A percentile compares a stretch with the other conserved stretches of the same genome.
Conservation (phyloP, 2,888 invertebrate genomes). For the Erebia aethiops region DNA sequence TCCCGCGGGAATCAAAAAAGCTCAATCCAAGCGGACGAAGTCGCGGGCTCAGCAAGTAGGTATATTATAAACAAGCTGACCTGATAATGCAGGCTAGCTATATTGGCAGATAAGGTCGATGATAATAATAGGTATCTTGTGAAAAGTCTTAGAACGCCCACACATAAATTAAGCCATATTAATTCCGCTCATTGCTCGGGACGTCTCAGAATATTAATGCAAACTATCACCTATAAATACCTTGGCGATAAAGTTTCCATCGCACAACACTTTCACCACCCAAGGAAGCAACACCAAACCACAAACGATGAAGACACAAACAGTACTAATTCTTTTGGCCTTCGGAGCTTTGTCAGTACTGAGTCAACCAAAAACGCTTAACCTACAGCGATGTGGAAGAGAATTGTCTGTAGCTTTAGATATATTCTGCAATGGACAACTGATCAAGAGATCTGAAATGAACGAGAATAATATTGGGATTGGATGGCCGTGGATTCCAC, state of each 20-base stretch:
- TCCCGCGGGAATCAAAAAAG: too few relatives aligned
- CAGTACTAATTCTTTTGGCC: not conserved
- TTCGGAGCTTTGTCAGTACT: not conserved
- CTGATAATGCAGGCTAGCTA: too few relatives aligned
- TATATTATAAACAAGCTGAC: too few relatives aligned
- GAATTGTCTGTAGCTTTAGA: constrained; percentile 6
- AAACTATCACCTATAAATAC: constrained; percentile 15
- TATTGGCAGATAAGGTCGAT: too few relatives aligned
- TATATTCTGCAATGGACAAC: constrained; percentile 1
- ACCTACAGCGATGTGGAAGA: not conserved
- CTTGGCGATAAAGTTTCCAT: not conserved
- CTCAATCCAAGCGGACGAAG: too few relatives aligned
- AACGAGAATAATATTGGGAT: not conserved
- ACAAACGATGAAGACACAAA: not conserved
- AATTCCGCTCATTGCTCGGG: not conserved
- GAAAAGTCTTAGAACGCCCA: not conserved
- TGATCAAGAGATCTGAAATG: constrained; percentile 1
- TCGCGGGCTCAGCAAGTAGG: too few relatives aligned
- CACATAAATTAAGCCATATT: not conserved
- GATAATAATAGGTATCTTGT: too few relatives aligned
- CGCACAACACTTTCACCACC: not conserved
- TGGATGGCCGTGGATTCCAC: constrained; percentile 3
- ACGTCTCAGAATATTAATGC: constrained; percentile 4
- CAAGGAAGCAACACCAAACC: not conserved
- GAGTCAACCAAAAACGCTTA: not conserved